Evolutionary conservation across 2,113 vertebrate species (phyloP).

Genomic region (Mastomys natalensis): DNA sequence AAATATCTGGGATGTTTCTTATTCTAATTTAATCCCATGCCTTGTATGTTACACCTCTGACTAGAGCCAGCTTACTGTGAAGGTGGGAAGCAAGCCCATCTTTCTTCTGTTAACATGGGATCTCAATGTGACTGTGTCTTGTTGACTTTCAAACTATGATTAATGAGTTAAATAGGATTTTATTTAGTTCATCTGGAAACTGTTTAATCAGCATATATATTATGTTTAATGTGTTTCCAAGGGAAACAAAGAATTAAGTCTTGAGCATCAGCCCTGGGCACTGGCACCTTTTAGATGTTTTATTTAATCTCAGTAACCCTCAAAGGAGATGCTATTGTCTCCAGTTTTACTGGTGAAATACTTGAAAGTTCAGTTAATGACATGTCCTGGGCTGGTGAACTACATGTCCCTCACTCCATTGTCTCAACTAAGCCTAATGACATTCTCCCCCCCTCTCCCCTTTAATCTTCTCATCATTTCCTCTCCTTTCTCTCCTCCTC

Average conservation of each 20-base stretch:
- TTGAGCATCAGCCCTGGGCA: not conserved
- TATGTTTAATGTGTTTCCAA: conserved; percentile 21
- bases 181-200: conserved; percentile 40
- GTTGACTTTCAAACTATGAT: not conserved
- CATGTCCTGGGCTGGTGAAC: conserved; percentile 8
- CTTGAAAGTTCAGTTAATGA: conserved; percentile 36
- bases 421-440: too few relatives aligned
- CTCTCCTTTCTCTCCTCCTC: not conserved
- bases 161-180: conserved; percentile 27
- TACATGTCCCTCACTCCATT: not conserved
- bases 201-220: not conserved
- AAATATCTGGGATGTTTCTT: not conserved
- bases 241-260: conserved; percentile 33
- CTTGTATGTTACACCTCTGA: not conserved
- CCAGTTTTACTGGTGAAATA: not conserved
- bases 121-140: not conserved
- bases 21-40: not conserved
- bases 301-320: conserved; percentile 57
- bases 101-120: not conserved
- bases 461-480: too few relatives aligned
- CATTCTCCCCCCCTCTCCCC: not conserved
- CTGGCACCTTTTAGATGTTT: conserved; percentile 42
- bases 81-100: not conserved
- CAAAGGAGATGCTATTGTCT: conserved; percentile 17
- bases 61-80: not conserved